Conservation (phyloP, 1,140 invertebrate species). For the Dreissena polymorpha region DNA sequence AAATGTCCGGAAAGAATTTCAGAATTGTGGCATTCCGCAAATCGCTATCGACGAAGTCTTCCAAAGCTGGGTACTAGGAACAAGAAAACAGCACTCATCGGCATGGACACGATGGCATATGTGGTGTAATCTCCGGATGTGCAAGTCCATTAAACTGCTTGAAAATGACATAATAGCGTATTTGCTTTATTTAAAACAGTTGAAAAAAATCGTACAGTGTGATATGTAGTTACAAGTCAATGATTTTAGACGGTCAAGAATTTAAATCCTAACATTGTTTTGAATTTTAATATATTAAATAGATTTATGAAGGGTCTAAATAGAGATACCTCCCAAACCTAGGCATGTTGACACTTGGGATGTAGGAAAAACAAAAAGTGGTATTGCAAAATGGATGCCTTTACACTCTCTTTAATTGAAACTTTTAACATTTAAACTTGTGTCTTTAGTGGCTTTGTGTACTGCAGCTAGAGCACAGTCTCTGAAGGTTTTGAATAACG, state of each 20-base stretch:
- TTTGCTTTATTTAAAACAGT: slow-evolving; percentile 15
- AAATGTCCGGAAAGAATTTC: slow-evolving; percentile 11
- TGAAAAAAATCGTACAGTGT: slow-evolving; percentile 27
- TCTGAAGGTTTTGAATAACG: slow-evolving; percentile 3
- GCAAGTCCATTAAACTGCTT: too few species aligned
- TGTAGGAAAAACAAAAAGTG: neutral
- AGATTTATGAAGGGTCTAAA: neutral
- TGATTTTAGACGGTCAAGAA: slow-evolving; percentile 19
- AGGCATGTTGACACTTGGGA: neutral
- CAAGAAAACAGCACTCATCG: neutral
- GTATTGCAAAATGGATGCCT: slow-evolving; percentile 8
- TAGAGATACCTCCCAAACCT: slow-evolving; percentile 5
- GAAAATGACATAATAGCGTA: too few species aligned
- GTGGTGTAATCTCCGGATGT: too few species aligned
- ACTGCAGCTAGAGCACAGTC: too few species aligned
- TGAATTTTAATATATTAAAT: slow-evolving; percentile 8
- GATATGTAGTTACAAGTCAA: slow-evolving; percentile 13
- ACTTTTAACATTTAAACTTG: too few species aligned
- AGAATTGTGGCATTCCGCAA: too few species aligned
- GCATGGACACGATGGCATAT: too few species aligned
- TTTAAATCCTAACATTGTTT: neutral
- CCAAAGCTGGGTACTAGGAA: slow-evolving; percentile 1
- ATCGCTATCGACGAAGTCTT: slow-evolving; percentile 3
- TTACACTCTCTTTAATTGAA: slow-evolving; percentile 1
- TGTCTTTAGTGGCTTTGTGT: too few species aligned